phyloP scores from a whole-genome alignment of 2,113 vertebrate species.

The Jacana jacana region DNA sequence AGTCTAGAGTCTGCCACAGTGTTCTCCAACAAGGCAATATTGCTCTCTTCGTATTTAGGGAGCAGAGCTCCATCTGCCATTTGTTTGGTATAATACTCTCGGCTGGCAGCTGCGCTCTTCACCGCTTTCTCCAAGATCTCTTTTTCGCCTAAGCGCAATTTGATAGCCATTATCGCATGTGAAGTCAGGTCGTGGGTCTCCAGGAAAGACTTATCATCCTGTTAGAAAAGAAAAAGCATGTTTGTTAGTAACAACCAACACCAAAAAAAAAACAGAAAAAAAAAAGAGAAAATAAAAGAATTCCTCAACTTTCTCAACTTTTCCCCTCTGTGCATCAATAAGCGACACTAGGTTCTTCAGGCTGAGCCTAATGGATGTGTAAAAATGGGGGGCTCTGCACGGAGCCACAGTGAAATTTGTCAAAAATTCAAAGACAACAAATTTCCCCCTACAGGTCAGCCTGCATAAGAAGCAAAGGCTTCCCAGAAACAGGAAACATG shows the following conservation, averaged over 20 bases:
- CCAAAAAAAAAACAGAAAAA: too few relatives aligned
- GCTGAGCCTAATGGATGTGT: background rate
- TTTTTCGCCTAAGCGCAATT: slow-evolving; percentile 92
- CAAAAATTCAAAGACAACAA: background rate
- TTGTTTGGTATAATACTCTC: slow-evolving; percentile 81
- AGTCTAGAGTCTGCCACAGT: slow-evolving; percentile 81
- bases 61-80: slow-evolving; percentile 78
- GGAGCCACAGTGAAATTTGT: background rate
- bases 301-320: background rate
- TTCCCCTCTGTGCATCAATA: background rate
- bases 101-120: slow-evolving; percentile 79
- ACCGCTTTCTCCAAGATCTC: slow-evolving; percentile 90
- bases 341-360: background rate
- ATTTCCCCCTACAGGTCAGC: background rate
- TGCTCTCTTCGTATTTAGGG: slow-evolving; percentile 87
- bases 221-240: background rate
- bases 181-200: slow-evolving; percentile 81
- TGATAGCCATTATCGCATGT: slow-evolving; percentile 83
- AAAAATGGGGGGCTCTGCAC: background rate
- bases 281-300: background rate
- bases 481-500: background rate
- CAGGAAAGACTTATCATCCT: slow-evolving; percentile 88
- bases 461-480: background rate
- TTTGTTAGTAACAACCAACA: background rate
- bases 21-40: slow-evolving; percentile 87